Evolutionary conservation across 2,888 invertebrate species (phyloP), one percentile per base, ranked within the genome.

Genomic region (Apotomis betuletana): DNA sequence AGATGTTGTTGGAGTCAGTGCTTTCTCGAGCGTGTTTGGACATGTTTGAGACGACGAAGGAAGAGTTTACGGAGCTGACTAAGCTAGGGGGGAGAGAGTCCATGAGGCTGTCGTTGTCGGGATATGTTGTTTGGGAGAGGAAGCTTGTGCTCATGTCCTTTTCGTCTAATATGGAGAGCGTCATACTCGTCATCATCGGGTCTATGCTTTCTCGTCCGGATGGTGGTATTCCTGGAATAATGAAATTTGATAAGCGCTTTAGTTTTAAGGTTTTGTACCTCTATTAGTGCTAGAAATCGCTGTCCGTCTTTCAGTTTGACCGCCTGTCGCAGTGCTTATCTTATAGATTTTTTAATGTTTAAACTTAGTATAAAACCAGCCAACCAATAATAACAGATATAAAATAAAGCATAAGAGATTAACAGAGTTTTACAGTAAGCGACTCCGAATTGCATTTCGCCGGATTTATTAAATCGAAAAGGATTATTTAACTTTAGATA

Each of bases 131-230:
- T 73, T 94, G 93, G 0, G 94, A 94, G 27, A 94, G 89, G 79
- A 93, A 93, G 75, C 93, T 93, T 1, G 94, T 94, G 76, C 88
- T 93, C 94, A 94, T 94, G 76, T 94, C 94, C 69, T 93, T 93
- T 69, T 93, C 94, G 75, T 94, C 94, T 9, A 94, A 82, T 57
- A 94, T 93, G 72, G 93, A 93, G 27, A 92, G 86, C 0, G 93
- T 92, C 92, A 94, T 94, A 76, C 93, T 93, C 4, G 91, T 92
- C 87, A 91, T 85, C 90, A 93, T 90, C 2, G 90, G 92, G 75
- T 93, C 92, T 65, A 91, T 81, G 77, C 92, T 92, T 54, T 92
- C 90, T 4, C 92, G 89, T 5, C 87, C 89, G 75, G 89, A 81
- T 61, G 77, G 75, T 67, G 88, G 89, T 63, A 87, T 74, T 64